Evolutionary conservation across 2,888 invertebrate genomes (phyloP).

Genomic region (Emmelina monodactyla): DNA sequence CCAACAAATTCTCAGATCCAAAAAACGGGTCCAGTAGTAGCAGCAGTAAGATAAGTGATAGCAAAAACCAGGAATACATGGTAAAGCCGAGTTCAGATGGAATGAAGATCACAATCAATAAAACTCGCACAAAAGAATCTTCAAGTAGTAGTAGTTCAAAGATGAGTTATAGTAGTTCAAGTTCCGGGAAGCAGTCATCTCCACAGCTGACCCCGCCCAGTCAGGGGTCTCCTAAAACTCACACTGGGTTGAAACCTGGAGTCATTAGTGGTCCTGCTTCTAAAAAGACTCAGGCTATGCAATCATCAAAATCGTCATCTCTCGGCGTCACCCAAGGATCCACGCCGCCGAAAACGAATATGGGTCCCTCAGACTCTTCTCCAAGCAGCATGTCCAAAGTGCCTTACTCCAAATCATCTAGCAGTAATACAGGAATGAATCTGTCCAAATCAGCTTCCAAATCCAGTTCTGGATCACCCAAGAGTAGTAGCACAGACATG

Average conservation of each 20-base stretch:
- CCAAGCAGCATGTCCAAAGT: slow-evolving; percentile 40
- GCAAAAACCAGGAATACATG: slow-evolving; percentile 85
- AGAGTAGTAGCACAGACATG: slow-evolving; percentile 66
- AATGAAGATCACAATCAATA: slow-evolving; percentile 91
- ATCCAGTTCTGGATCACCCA: slow-evolving; percentile 67
- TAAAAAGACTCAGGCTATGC: slow-evolving; percentile 75
- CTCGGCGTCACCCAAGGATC: slow-evolving; percentile 35
- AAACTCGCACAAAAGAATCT: slow-evolving; percentile 80
- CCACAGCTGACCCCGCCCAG: slow-evolving; percentile 56
- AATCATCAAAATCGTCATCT: slow-evolving; percentile 46
- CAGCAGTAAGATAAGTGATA: slow-evolving; percentile 43
- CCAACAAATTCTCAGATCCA: slow-evolving; percentile 55
- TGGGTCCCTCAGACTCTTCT: slow-evolving; percentile 46
- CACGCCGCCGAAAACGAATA: slow-evolving; percentile 52
- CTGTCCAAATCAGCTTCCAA: slow-evolving; percentile 56
- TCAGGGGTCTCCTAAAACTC: slow-evolving; percentile 78
- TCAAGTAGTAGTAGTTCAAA: slow-evolving; percentile 55
- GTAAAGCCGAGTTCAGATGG: slow-evolving; percentile 89
- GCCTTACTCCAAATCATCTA: slow-evolving; percentile 57
- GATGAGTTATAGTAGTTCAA: slow-evolving; percentile 47
- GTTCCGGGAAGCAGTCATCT: slow-evolving; percentile 52
- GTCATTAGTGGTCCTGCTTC: slow-evolving; percentile 88
- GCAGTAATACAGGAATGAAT: slow-evolving; percentile 47
- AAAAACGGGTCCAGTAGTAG: slow-evolving; percentile 44
- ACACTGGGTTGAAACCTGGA: slow-evolving; percentile 85